These are phyloP conservation scores for Nesidiocoris tenuis DNA, from an alignment of 2,888 invertebrate genomes.

Conservation along the genomic window DNA sequence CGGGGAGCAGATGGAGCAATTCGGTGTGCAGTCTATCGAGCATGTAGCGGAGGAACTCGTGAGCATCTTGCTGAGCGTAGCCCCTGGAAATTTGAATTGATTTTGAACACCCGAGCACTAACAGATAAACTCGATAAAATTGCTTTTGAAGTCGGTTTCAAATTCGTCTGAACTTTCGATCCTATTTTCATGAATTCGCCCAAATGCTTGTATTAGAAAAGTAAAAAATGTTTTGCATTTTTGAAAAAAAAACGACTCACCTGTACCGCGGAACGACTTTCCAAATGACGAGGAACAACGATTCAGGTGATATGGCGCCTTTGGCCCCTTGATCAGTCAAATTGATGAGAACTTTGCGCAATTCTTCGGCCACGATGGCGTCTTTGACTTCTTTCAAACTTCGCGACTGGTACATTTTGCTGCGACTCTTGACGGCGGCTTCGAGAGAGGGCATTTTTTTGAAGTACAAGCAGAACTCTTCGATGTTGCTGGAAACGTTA, in stretches of 20 bases:
- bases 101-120: too few relatives aligned
- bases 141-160: too few relatives aligned
- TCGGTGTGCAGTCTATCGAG: slow-evolving; percentile 77
- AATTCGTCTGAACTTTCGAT: too few relatives aligned
- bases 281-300: slow-evolving; percentile 79
- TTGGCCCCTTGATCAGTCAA: slow-evolving; percentile 69
- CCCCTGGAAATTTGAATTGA: slow-evolving; percentile 62
- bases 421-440: slow-evolving; percentile 55
- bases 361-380: slow-evolving; percentile 75
- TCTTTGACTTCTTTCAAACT: slow-evolving; percentile 65
- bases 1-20: slow-evolving; percentile 66
- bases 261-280: slow-evolving; percentile 79
- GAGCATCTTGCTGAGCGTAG: slow-evolving; percentile 84
- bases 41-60: slow-evolving; percentile 81
- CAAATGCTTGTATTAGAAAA: too few relatives aligned
- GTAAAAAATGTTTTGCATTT: too few relatives aligned
- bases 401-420: slow-evolving; percentile 64
- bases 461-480: slow-evolving; percentile 79
- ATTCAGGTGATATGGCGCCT: slow-evolving; percentile 76
- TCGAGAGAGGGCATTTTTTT: slow-evolving; percentile 74
- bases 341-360: slow-evolving; percentile 73
- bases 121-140: too few relatives aligned
- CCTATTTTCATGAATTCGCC: too few relatives aligned
- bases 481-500: slow-evolving; percentile 66
- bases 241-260: slow-evolving; percentile 48